Evolutionary conservation across 2,797 vertebrate genomes (phyloP).

Genomic region (Staurois parvus): DNA sequence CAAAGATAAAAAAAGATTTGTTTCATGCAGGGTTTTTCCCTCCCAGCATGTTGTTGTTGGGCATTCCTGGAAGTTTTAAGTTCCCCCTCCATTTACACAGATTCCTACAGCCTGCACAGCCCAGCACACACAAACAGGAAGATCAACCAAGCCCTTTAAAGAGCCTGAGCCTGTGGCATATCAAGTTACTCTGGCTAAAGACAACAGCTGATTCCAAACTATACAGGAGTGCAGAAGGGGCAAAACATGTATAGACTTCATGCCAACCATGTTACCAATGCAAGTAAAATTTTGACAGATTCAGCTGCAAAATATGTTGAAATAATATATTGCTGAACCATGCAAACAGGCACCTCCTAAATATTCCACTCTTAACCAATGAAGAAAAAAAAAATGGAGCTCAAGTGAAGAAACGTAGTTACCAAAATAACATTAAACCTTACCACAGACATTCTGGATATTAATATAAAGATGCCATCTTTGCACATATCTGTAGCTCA

Average conservation of each 20-base stretch:
- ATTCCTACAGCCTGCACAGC: constrained; percentile 34
- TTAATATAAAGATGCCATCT: too few relatives aligned
- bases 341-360: too few relatives aligned
- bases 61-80: constrained; percentile 85
- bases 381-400: too few relatives aligned
- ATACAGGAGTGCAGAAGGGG: too few relatives aligned
- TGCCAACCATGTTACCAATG: too few relatives aligned
- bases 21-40: constrained; percentile 39
- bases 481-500: background rate
- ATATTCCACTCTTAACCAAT: too few relatives aligned
- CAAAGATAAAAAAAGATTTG: constrained; percentile 11
- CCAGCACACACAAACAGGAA: constrained; percentile 45
- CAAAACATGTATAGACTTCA: too few relatives aligned
- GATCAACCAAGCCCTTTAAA: constrained; percentile 46
- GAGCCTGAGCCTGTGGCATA: background rate
- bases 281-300: too few relatives aligned
- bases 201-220: background rate
- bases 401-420: too few relatives aligned
- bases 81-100: constrained; percentile 72
- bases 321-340: too few relatives aligned
- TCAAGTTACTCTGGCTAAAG: constrained; percentile 32
- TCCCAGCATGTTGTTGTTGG: constrained; percentile 71
- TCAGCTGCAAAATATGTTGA: too few relatives aligned
- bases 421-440: too few relatives aligned
- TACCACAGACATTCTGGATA: background rate